A percentile compares a stretch with the other conserved stretches of the same genome.
These are phyloP conservation scores for Agrochola lychnidis DNA, from an alignment of 2,888 invertebrate species.

Conservation along the genomic window DNA sequence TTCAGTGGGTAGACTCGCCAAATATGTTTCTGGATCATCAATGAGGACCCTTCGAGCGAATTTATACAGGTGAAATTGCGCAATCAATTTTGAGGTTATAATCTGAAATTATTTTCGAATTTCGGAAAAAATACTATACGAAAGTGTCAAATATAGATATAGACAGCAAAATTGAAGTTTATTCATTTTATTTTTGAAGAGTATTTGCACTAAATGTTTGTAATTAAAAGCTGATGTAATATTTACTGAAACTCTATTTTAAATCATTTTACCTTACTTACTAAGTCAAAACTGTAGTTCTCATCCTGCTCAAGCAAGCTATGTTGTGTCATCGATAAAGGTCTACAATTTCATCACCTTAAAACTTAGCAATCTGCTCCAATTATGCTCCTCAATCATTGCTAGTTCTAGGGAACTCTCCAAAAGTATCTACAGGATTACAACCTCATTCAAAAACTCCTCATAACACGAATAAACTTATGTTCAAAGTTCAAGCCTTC, in stretches of 20 bases:
- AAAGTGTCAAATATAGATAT: not conserved
- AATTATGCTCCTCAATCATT: not conserved
- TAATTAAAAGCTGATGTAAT: slow-evolving; percentile 56
- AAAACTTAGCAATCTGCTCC: not conserved
- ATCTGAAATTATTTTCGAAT: slow-evolving; percentile 66
- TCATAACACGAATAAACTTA: not conserved
- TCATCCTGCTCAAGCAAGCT: too few species aligned
- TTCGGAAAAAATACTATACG: slow-evolving; percentile 36
- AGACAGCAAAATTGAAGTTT: not conserved
- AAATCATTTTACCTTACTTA: not conserved
- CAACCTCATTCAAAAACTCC: too few species aligned
- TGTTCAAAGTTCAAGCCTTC: slow-evolving; percentile 41
- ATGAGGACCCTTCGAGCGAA: slow-evolving; percentile 82
- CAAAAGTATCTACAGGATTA: not conserved
- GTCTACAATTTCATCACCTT: not conserved
- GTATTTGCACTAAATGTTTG: not conserved
- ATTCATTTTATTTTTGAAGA: not conserved
- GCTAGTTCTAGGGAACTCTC: not conserved
- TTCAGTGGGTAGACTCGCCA: slow-evolving; percentile 86
- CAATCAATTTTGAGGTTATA: slow-evolving; percentile 77
- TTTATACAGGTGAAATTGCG: slow-evolving; percentile 89
- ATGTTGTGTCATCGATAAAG: too few species aligned
- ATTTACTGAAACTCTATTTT: not conserved
- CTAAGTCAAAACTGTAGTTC: not conserved
- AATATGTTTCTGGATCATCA: slow-evolving; percentile 87